Evolutionary conservation across 2,888 invertebrate species (phyloP), one percentile per base, ranked within the genome.

Genomic region (Cosmorhoe ocellata): DNA sequence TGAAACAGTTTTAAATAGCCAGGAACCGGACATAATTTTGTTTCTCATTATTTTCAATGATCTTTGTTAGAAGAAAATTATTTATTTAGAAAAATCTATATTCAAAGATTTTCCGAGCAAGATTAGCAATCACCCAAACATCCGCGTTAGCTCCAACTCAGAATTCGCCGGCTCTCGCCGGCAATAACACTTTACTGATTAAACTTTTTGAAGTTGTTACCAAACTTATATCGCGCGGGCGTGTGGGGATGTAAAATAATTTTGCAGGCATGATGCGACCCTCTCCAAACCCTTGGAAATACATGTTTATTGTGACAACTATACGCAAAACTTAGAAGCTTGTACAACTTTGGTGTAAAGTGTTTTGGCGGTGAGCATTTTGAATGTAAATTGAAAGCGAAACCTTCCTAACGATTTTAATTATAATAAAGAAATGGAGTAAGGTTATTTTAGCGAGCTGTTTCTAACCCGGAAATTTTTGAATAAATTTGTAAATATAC

Each of bases 151-250:
- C 9, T 13, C 27, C 13, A 46, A 22, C 9, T 13, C 27, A n/a
- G n/a, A 30, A 11, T 24, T 5, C 22, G 28, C 8, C 37, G 37
- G 37, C 58, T 51, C 50, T 40, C 39, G 52, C 44, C 42, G 45
- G 57, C 55, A 50, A 54, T 56, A 62, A 58, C 64, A 60, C 57
- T 59, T 62, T 57, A 56, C 65, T 61, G 64, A 67, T 67, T 67
- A 61, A 67, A 65, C 67, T 67, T 65, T 65, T 67, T 62, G 65
- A 67, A 67, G 61, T 59, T 63, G 63, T 61, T 64, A 62, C 60
- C 31, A 22, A 63, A 58, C 54, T 62, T 61, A 56, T 58, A 58
- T 56, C 54, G 54, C 50, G 36, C 51, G 40, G 49, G 52, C 56
- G 59, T 44, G 58, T 56, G 45, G 51, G 56, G 59, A 53, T 59